phyloP scores from a whole-genome alignment of 2,888 invertebrate species.

The Drosophila lutescens region DNA sequence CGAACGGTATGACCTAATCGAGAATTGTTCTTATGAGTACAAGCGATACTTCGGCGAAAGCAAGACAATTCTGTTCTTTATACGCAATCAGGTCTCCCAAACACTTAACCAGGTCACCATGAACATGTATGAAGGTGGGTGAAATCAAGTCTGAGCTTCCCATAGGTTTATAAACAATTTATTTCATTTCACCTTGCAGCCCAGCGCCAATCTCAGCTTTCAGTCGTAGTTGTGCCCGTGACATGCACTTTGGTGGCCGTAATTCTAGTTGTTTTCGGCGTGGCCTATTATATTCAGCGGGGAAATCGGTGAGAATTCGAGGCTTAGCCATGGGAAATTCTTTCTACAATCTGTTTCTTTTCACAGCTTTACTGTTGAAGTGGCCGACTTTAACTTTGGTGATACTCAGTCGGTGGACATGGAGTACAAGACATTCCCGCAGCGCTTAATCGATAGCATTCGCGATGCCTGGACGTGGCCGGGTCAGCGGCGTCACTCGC shows the following conservation, averaged over 20 bases:
- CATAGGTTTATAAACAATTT: background rate
- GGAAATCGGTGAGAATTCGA: slow-evolving; percentile 87
- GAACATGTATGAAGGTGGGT: slow-evolving; percentile 92
- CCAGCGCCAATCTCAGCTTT: slow-evolving; percentile 91
- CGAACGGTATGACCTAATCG: slow-evolving; percentile 85
- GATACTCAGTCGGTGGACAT: slow-evolving; percentile 89
- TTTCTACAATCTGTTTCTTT: background rate
- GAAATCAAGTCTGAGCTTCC: no score
- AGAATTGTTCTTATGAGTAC: slow-evolving; percentile 86
- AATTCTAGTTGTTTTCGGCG: slow-evolving; percentile 93
- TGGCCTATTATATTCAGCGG: slow-evolving; percentile 94
- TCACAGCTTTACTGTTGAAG: slow-evolving; percentile 91
- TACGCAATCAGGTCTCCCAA: slow-evolving; percentile 91
- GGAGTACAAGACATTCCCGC: slow-evolving; percentile 94
- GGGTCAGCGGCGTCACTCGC: slow-evolving; percentile 71
- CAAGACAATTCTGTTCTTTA: slow-evolving; percentile 91
- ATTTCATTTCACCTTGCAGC: slow-evolving; percentile 85
- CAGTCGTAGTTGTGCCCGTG: slow-evolving; percentile 95
- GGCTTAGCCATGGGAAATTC: background rate
- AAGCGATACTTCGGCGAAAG: slow-evolving; percentile 89
- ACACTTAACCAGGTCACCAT: slow-evolving; percentile 89
- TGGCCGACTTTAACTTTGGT: slow-evolving; percentile 96
- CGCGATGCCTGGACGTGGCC: slow-evolving; percentile 86
- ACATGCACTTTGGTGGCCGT: slow-evolving; percentile 92
- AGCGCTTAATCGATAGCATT: slow-evolving; percentile 92